Percentiles rank a stretch among this genome's conserved stretches.
Evolutionary conservation across 2,113 vertebrate species (phyloP).

Genomic region (Hippotragus niger): DNA sequence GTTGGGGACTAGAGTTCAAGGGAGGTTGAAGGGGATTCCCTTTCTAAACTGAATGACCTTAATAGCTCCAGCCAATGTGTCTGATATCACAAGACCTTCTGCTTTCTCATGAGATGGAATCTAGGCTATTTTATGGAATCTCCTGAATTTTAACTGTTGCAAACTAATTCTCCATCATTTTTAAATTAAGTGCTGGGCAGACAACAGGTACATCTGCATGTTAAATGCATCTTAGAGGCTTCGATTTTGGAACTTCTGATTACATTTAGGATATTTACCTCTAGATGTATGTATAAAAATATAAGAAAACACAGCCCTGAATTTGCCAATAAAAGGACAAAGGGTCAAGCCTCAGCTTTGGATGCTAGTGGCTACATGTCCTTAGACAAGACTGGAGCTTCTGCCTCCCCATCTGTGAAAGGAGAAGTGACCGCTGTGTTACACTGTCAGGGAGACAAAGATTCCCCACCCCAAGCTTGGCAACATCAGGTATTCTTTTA

Average conservation of each 20-base stretch:
- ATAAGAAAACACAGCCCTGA: neutral
- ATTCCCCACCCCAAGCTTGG: neutral
- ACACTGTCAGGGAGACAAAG: neutral
- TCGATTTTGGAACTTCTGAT: neutral
- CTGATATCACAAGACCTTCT: neutral
- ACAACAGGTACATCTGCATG: neutral
- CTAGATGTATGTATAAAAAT: neutral
- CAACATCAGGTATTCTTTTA: neutral
- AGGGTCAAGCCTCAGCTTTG: neutral
- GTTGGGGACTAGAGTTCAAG: too few relatives aligned
- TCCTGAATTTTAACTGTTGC: neutral
- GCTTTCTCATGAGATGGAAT: neutral
- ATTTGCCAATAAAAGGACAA: neutral
- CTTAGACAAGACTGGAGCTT: neutral
- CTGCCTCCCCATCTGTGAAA: neutral
- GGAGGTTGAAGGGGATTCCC: neutral
- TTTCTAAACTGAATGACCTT: neutral
- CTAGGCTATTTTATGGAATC: neutral
- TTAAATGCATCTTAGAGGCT: neutral
- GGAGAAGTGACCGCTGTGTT: neutral
- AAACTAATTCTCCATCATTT: neutral
- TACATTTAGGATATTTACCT: neutral
- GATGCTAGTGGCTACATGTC: rapidly evolving
- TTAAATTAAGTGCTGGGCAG: neutral
- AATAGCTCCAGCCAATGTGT: neutral